These are phyloP conservation scores for Thinocorus orbignyianus DNA, from an alignment of 2,113 vertebrate species.

Conservation along the genomic window DNA sequence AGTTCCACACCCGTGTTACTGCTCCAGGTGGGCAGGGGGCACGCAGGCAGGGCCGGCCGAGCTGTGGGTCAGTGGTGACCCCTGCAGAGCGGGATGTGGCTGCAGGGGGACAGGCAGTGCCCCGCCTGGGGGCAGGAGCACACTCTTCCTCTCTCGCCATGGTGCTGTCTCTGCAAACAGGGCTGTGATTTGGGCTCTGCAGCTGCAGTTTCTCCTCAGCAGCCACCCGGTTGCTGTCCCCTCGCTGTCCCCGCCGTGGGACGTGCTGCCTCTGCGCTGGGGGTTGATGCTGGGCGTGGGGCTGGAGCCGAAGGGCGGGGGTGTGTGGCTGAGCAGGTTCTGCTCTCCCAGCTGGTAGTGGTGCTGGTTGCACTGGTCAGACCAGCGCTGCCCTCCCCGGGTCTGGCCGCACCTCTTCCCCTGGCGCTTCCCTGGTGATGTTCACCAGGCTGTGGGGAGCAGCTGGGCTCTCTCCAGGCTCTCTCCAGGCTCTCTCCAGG, in stretches of 20 bases:
- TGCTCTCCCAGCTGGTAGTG: accelerated
- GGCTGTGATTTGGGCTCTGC: neutral
- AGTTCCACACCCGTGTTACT: accelerated
- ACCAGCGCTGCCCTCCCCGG: neutral
- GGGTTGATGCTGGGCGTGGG: neutral
- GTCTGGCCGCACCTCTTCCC: neutral
- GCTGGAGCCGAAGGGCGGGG: accelerated
- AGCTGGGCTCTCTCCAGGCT: neutral
- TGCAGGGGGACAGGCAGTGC: neutral
- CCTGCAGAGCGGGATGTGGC: neutral
- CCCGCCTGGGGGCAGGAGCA: accelerated
- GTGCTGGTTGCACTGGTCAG: neutral
- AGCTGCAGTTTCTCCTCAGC: neutral
- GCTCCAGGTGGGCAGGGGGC: neutral
- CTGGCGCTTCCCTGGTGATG: accelerated
- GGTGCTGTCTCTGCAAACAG: accelerated
- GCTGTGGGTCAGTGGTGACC: neutral
- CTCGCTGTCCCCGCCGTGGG: accelerated
- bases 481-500: no score
- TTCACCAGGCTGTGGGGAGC: accelerated
- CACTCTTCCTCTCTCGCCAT: neutral
- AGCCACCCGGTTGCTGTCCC: neutral
- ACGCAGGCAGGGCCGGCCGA: neutral
- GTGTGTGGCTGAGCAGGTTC: neutral
- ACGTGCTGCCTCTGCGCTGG: neutral